These are phyloP conservation scores for Podarcis cretensis DNA, from an alignment of 2,113 vertebrate genomes.

Conservation along the genomic window DNA sequence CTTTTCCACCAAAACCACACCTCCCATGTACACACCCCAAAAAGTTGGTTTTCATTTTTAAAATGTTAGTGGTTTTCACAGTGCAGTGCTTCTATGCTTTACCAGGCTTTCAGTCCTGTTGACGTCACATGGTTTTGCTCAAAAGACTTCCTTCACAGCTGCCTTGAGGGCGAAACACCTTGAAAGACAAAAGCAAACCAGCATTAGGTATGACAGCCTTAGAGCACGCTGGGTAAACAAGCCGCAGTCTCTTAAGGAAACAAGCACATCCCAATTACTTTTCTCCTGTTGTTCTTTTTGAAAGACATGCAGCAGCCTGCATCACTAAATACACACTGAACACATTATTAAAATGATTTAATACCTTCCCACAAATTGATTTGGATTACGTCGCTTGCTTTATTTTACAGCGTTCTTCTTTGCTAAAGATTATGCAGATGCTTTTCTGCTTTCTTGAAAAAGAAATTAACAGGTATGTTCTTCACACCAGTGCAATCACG, in stretches of 20 bases:
- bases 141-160: background rate
- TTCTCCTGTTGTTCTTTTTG: background rate
- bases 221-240: background rate
- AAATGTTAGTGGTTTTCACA: conserved; percentile 32
- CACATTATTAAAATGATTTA: conserved; percentile 1
- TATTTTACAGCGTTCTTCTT: background rate
- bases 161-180: background rate
- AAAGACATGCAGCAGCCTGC: background rate
- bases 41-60: no score
- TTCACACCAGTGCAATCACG: no score
- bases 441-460: background rate
- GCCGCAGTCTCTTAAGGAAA: background rate
- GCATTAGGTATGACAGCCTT: background rate
- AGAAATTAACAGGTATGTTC: background rate
- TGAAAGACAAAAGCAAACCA: background rate
- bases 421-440: background rate
- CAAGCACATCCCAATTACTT: background rate
- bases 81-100: background rate
- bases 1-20: no score
- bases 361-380: background rate
- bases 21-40: no score
- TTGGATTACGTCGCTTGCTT: background rate
- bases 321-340: background rate
- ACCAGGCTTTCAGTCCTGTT: background rate
- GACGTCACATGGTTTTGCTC: background rate